phyloP scores from a whole-genome alignment of 2,888 invertebrate species.

The Anthrax anthrax region DNA sequence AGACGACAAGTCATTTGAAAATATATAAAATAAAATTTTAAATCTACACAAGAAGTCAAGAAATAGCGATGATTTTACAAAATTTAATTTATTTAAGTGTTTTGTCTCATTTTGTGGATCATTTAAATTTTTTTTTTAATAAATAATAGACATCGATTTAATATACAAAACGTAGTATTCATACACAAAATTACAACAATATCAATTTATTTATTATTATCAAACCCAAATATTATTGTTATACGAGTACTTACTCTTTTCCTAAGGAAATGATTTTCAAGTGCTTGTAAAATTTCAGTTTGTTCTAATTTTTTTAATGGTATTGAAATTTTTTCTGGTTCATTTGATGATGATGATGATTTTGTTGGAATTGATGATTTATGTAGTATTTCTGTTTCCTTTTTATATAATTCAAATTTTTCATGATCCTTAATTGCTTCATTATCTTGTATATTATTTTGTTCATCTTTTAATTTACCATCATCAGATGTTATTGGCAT shows the following conservation, averaged over 20 bases:
- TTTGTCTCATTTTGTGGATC: background rate
- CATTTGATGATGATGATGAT: conserved; percentile 39
- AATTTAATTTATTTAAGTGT: background rate
- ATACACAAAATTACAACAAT: too few species aligned
- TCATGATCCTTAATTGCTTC: conserved; percentile 38
- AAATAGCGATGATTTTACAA: too few species aligned
- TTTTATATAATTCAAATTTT: conserved; percentile 39
- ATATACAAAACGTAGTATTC: too few species aligned
- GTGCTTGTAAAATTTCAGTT: conserved; percentile 45
- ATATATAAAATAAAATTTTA: too few species aligned
- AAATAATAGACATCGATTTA: background rate
- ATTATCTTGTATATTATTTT: conserved; percentile 26
- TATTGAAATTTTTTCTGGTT: conserved; percentile 39
- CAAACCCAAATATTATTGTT: too few species aligned
- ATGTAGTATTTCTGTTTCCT: conserved; percentile 36
- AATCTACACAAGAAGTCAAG: background rate
- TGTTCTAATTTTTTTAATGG: conserved; percentile 39
- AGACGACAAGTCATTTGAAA: too few species aligned
- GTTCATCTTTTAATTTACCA: conserved; percentile 23
- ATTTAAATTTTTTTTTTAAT: background rate
- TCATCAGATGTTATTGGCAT: conserved; percentile 20
- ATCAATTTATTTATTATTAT: too few species aligned
- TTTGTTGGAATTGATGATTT: conserved; percentile 30
- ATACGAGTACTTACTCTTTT: conserved; percentile 20
- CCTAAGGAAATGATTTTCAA: conserved; percentile 26